These are phyloP conservation scores for Dicyrtomina minuta DNA, from an alignment of 2,888 invertebrate genomes.

Conservation along the genomic window DNA sequence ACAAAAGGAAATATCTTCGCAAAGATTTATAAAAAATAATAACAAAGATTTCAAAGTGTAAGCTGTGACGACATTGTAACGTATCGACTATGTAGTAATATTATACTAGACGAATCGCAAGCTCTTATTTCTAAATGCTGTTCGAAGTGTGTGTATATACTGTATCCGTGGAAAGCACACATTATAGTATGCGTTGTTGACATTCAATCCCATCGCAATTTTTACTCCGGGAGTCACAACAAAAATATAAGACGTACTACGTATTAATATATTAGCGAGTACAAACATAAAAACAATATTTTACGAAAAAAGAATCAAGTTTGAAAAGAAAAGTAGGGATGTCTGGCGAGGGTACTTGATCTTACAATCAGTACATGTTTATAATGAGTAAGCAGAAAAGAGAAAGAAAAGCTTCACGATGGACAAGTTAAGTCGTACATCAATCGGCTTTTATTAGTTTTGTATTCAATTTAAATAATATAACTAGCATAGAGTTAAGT, in stretches of 20 bases:
- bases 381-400: neutral
- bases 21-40: too few relatives aligned
- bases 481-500: too few relatives aligned
- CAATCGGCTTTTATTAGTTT: too few relatives aligned
- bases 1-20: too few relatives aligned
- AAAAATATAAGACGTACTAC: neutral
- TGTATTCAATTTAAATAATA: too few relatives aligned
- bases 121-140: neutral
- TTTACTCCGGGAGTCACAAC: conserved; percentile 27
- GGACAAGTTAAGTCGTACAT: too few relatives aligned
- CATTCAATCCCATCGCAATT: conserved; percentile 29
- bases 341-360: neutral
- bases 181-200: neutral
- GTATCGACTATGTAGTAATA: too few relatives aligned
- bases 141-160: conserved; percentile 4
- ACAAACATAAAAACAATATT: neutral
- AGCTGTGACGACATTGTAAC: too few relatives aligned
- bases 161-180: neutral
- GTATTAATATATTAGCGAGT: conserved; percentile 5
- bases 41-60: too few relatives aligned
- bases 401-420: neutral
- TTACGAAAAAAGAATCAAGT: neutral
- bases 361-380: too few relatives aligned
- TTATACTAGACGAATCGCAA: too few relatives aligned
- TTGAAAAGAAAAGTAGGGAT: neutral